Base-by-base conservation (phyloP, 2,888 invertebrate genomes). In the Pachycephus smyrnensis region DNA sequence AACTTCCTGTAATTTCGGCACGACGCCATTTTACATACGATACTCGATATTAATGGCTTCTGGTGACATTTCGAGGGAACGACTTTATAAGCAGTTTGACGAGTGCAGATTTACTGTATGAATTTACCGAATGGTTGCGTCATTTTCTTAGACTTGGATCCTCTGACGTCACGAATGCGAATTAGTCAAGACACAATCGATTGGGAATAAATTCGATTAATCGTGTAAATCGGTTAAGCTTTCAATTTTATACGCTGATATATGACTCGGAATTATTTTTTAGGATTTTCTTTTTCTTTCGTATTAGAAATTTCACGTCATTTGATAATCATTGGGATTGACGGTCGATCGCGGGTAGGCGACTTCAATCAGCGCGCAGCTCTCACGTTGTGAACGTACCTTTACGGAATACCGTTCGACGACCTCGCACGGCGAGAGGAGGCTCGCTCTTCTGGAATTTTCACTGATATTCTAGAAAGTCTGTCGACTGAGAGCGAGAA, bases 401-500 rank as follows among this genome's bases (percentile, higher is more conserved):
- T 55, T 55, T 55, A 55, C 55, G 55, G 55, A 23, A 55, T 79
- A 35, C 79, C 84, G 84, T 84, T 84, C 83, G 82, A 82, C 79
- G 82, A 84, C 82, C 82, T 82, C 84, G 80, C 80, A n/a, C 55
- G 74, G 76, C 82, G 80, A 84, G 78, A 81, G 80, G 81, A 79
- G 84, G 80, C 77, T 83, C 80, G 78, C 74, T 84, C 82, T 78
- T 84, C 81, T 76, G 76, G 78, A 68, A 69, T 82, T 84, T 84
- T 84, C 82, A 82, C 79, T 80, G 79, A 80, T 83, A 80, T 76
- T 78, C 80, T 82, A 82, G 84, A 84, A 83, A 82, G 84, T 83
- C 23, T 75, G 32, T 15, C n/a, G 71, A 32, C 6, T 12, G 32
- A 32, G 32, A 76, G 33, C 23, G 23, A 32, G n/a, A 15, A 73